These are phyloP conservation scores for Nebria brevicollis DNA, from an alignment of 2,888 invertebrate genomes.

Conservation along the genomic window DNA sequence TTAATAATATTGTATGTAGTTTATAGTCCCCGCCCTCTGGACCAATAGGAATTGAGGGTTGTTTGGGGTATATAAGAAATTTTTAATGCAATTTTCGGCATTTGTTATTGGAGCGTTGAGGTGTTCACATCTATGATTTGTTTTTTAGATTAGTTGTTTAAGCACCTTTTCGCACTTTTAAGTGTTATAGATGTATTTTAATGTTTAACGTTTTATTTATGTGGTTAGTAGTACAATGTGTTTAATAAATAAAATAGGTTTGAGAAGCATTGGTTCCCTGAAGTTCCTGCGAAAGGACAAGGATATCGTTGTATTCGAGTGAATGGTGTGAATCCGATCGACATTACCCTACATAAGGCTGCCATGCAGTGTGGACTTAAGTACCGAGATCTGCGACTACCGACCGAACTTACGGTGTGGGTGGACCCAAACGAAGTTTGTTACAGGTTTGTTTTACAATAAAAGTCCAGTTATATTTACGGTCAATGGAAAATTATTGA, in stretches of 20 bases:
- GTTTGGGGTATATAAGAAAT: no score
- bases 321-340: slow-evolving; percentile 73
- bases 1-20: no score
- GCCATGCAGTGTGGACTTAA: slow-evolving; percentile 72
- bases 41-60: no score
- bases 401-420: slow-evolving; percentile 80
- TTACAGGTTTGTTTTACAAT: slow-evolving; percentile 56
- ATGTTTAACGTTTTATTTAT: no score
- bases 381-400: slow-evolving; percentile 70
- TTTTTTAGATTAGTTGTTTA: no score
- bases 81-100: no score
- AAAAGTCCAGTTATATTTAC: not conserved
- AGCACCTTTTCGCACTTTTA: no score
- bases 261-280: slow-evolving; percentile 79
- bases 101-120: no score
- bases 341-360: slow-evolving; percentile 73
- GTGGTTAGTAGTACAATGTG: no score
- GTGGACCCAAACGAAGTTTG: slow-evolving; percentile 78
- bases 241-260: slow-evolving; percentile 54
- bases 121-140: no score
- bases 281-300: slow-evolving; percentile 75
- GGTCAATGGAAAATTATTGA: not conserved
- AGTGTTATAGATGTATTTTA: no score
- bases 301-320: slow-evolving; percentile 78
- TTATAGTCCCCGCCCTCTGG: no score